Conservation (phyloP, 92 coral and sea anemone species). For the Porites rus region DNA sequence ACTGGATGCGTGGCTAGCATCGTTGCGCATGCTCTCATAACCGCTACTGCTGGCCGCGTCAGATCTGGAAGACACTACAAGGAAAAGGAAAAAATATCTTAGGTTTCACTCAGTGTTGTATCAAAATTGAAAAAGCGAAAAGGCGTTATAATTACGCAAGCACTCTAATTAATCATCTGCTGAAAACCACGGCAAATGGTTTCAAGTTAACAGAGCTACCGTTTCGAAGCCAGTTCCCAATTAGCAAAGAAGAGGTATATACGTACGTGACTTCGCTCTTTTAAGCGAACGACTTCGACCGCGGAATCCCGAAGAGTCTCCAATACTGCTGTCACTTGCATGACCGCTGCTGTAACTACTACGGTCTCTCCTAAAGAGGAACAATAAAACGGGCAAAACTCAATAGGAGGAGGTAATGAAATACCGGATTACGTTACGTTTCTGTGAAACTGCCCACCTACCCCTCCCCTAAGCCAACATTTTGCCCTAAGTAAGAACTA, state of each 20-base stretch:
- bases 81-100: not conserved
- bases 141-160: too few relatives aligned
- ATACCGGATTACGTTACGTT: not conserved
- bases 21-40: conserved; percentile 97
- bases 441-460: too few relatives aligned
- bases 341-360: conserved; percentile 97
- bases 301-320: conserved; percentile 89
- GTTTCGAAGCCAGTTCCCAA: not conserved
- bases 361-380: conserved; percentile 74
- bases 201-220: too few relatives aligned
- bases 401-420: not conserved
- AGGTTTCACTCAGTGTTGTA: not conserved
- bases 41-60: conserved; percentile 99
- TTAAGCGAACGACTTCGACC: conserved; percentile 76
- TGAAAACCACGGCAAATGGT: too few relatives aligned
- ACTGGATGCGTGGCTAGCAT: conserved; percentile 90
- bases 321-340: conserved; percentile 96
- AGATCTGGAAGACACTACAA: conserved; percentile 84
- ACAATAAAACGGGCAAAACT: not conserved
- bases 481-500: too few relatives aligned
- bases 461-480: too few relatives aligned
- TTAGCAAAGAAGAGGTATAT: not conserved
- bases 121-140: not conserved
- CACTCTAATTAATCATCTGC: not conserved
- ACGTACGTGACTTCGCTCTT: conserved; percentile 78